Base-by-base conservation (phyloP, 1,140 invertebrate genomes). In the Radopholus similis region DNA sequence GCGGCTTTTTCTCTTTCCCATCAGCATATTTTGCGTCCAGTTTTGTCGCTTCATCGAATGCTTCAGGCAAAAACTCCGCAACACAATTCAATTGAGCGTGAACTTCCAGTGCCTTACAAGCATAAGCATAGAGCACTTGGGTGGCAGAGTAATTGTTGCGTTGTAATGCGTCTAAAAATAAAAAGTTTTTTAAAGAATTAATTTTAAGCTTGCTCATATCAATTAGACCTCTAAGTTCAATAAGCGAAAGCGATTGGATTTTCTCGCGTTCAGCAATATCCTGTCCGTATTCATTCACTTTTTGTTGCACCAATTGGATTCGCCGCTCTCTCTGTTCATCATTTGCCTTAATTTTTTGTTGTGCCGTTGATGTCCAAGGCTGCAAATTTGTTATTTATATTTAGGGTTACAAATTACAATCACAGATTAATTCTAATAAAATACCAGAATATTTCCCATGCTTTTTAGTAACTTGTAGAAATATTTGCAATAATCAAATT, bases 191-290 rank as follows among this genome's bases (percentile, higher is more conserved):
- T 70, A 13, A 47, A 32, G 26, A 62, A 2, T 5, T 28, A 5
- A 4, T 21, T 4, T 38, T 21, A 37, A 26, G 38, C 5, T 18
- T 8, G 30, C 47, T n/a, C n/a, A n/a, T n/a, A n/a, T n/a, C n/a
- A n/a, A n/a, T n/a, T n/a, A n/a, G n/a, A 74, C 72, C 71, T 60
- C 62, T 40, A n/a, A 75, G 64, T 53, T 75, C 56, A 5, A 62
- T 15, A 23, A 78, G 62, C 2, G 55, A 23, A 18, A 75, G 53
- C 37, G 62, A 30, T 8, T 74, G 53, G 59, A 75, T 77, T 28
- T 42, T 40, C 2, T 75, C 71, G 18, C 75, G 18, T 30, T 40
- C n/a, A 11, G 37, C 56, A n/a, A n/a, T 26, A 40, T 65, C 60
- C 38, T 76, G 37, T 30, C 38, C 18, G 18, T 42, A 49, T 35